Evolutionary conservation across 2,888 invertebrate genomes (phyloP).

Genomic region (Agonopterix arenella): DNA sequence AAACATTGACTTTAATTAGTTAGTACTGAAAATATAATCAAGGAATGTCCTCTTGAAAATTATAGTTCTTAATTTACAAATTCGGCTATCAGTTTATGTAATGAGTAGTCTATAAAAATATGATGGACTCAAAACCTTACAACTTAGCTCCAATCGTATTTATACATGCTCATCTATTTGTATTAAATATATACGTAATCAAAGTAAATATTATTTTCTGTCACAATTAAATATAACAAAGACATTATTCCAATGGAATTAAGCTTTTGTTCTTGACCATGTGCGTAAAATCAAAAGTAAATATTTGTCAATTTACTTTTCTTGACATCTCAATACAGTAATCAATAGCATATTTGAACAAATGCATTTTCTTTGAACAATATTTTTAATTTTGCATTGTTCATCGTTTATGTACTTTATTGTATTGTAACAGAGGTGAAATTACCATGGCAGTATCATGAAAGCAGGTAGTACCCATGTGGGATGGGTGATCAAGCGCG

Average conservation of each 20-base stretch:
- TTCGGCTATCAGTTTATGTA: no score
- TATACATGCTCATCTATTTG: background rate
- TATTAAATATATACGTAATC: background rate
- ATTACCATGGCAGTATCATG: no score
- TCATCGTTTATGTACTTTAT: no score
- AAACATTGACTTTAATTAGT: no score
- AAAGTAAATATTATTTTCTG: constrained; percentile 1
- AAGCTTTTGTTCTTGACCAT: constrained; percentile 5
- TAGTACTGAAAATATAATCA: no score
- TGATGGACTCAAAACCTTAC: background rate
- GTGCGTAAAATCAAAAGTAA: constrained; percentile 16
- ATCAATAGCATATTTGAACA: constrained; percentile 15
- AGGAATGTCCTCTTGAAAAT: no score
- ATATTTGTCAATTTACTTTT: constrained; percentile 1
- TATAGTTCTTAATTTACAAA: no score
- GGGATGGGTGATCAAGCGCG: no score
- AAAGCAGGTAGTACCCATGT: no score
- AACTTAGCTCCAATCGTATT: background rate
- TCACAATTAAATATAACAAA: constrained; percentile 5
- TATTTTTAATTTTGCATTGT: no score
- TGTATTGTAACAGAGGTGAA: no score
- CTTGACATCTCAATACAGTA: constrained; percentile 13
- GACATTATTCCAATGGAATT: constrained; percentile 10
- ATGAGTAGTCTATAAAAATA: background rate
- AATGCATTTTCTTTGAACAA: constrained; percentile 4